phyloP scores from a whole-genome alignment of 2,113 vertebrate species.

The Megaceryle maxima region DNA sequence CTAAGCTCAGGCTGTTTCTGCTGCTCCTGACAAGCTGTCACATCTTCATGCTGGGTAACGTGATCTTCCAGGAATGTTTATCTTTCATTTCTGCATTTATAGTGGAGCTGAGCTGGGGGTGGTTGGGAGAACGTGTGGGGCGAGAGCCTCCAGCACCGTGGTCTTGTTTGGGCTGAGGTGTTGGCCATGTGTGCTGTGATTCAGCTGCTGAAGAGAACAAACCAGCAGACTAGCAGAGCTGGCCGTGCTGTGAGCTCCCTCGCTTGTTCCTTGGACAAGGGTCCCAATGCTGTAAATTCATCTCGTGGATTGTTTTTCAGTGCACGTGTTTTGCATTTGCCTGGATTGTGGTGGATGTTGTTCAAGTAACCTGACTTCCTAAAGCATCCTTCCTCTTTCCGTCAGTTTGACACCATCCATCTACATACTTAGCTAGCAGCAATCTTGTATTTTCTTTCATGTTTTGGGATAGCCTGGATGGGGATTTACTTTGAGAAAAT shows the following conservation, averaged over 20 bases:
- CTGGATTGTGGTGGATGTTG: not conserved
- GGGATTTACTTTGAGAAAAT: not conserved
- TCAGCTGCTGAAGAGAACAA: not conserved
- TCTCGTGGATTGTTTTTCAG: not conserved
- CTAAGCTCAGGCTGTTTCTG: not conserved
- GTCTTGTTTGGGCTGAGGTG: not conserved
- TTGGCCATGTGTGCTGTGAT: not conserved
- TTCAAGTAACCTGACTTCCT: not conserved
- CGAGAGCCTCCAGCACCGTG: not conserved
- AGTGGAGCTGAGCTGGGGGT: not conserved
- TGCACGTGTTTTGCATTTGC: not conserved
- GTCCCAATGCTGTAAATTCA: not conserved
- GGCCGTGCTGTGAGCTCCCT: not conserved
- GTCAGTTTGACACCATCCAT: not conserved
- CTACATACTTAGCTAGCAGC: not conserved
- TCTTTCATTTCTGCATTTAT: not conserved
- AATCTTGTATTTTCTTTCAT: not conserved
- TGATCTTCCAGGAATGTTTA: not conserved
- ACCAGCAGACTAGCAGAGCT: not conserved
- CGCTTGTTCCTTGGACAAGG: not conserved
- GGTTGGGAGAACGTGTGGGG: not conserved
- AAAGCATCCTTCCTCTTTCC: not conserved
- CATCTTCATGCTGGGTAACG: not conserved
- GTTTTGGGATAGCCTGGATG: not conserved
- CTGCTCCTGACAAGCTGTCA: constrained; percentile 4